Base-by-base conservation (phyloP, 2,888 invertebrate species). In the Drosophila prostipennis region DNA sequence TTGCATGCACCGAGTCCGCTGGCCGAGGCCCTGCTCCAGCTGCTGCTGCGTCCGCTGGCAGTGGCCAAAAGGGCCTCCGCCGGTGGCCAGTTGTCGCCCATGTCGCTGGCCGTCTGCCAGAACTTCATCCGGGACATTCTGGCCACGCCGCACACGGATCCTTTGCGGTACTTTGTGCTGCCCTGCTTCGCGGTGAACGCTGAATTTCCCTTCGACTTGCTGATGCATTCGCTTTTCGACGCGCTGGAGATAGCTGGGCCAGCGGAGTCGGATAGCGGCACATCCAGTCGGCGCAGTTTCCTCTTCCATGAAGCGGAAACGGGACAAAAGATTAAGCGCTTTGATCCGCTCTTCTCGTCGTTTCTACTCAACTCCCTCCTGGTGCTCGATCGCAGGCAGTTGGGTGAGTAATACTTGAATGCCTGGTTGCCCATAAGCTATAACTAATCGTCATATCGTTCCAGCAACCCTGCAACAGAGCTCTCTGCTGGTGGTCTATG, bases 1-100 rank as follows among this genome's bases (percentile, higher is more conserved):
- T 89, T 94, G 0, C 93, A 93, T 64, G 94, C 96, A 29, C 96
- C 96, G 0, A 96, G 96, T 32, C 95, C 95, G 2, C 93, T 96
- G 23, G 94, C 95, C 7, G 95, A 94, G 40, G 96, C 95, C 71
- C 92, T 97, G 2, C 92, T 96, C 61, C 95, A 96, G 80, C 94
- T 98, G 86, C 94, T 98, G 64, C 94, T 95, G 80, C 94, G 96
- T 76, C 97, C 98, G 0, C 92, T 98, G 59, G 92, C 93, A 36
- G 92, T 95, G 70, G 93, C 94, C 11, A 74, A 65, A 10, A 78
- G 78, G 2, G 48, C 64, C 4, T 52, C 67, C 4, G 54, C 14
- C 1, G 70, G 45, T 10, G 80, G 80, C 8, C 81, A 89, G 48
- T n/a, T 48, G 8, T 42, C 67, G 53, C 6, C 53, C 23, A 72